phyloP scores from a whole-genome alignment of 2,888 invertebrate genomes.

The Agrypnus murinus region DNA sequence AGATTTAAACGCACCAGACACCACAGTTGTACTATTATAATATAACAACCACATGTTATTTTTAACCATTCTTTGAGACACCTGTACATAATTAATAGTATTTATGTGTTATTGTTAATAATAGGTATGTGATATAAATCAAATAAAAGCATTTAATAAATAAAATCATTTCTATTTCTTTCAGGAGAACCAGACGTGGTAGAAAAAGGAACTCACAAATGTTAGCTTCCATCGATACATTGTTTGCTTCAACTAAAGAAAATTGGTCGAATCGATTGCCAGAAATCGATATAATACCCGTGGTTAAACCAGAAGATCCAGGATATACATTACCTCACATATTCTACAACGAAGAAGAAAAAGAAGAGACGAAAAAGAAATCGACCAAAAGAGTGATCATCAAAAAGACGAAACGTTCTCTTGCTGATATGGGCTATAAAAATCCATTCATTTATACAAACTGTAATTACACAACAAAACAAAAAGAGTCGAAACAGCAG shows the following conservation, averaged over 20 bases:
- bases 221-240: slow-evolving; percentile 1
- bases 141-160: not conserved
- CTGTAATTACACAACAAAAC: slow-evolving; percentile 25
- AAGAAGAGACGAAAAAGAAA: not conserved
- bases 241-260: slow-evolving; percentile 18
- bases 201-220: not conserved
- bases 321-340: slow-evolving; percentile 1
- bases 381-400: not conserved
- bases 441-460: slow-evolving; percentile 54
- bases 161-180: slow-evolving; percentile 5
- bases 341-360: not conserved
- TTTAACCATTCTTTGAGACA: too few species aligned
- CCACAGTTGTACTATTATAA: too few species aligned
- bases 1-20: too few species aligned
- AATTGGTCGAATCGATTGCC: slow-evolving; percentile 50
- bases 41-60: too few species aligned
- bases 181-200: not conserved
- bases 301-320: slow-evolving; percentile 27
- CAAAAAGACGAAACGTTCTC: slow-evolving; percentile 5
- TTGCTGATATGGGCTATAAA: slow-evolving; percentile 46
- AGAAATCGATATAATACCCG: slow-evolving; percentile 53
- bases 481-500: slow-evolving; percentile 23
- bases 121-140: not conserved
- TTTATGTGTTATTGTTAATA: not conserved
- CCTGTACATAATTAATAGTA: too few species aligned